Conservation (phyloP, 2,113 vertebrate species). For the Melierax canorus region DNA sequence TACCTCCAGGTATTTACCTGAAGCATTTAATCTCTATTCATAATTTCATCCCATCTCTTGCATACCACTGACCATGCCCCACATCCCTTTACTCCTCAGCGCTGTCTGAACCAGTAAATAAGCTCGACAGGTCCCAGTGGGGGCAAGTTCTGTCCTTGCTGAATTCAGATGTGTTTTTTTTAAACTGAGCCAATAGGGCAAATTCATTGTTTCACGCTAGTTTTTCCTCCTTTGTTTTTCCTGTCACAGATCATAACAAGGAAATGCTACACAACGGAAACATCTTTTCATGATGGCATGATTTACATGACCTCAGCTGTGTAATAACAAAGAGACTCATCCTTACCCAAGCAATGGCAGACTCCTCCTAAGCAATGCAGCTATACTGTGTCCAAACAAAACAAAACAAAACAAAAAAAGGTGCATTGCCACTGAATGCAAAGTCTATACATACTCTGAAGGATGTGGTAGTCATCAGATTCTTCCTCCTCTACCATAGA, state of each 20-base stretch:
- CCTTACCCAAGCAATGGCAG: background rate
- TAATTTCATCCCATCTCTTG: background rate
- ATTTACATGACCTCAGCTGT: background rate
- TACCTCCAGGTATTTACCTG: background rate
- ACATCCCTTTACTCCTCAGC: background rate
- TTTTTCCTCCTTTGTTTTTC: background rate
- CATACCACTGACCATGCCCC: too few species aligned
- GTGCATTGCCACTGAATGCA: fast-evolving
- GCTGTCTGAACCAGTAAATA: background rate
- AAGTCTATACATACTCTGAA: background rate
- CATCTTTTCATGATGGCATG: background rate
- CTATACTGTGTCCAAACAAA: background rate
- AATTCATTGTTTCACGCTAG: background rate
- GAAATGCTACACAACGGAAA: background rate
- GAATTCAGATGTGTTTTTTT: fast-evolving
- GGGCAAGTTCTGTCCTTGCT: background rate
- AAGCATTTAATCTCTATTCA: background rate
- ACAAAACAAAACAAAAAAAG: background rate
- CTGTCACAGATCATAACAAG: background rate
- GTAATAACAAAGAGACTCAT: background rate
- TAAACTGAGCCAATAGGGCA: background rate
- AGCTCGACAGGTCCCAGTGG: background rate
- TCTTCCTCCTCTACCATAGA: background rate
- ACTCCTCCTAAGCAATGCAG: fast-evolving
- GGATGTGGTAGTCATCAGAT: background rate